Percentiles rank a stretch among this genome's conserved stretches.
phyloP scores from a whole-genome alignment of 2,888 invertebrate species.

The Junonia oenone region DNA sequence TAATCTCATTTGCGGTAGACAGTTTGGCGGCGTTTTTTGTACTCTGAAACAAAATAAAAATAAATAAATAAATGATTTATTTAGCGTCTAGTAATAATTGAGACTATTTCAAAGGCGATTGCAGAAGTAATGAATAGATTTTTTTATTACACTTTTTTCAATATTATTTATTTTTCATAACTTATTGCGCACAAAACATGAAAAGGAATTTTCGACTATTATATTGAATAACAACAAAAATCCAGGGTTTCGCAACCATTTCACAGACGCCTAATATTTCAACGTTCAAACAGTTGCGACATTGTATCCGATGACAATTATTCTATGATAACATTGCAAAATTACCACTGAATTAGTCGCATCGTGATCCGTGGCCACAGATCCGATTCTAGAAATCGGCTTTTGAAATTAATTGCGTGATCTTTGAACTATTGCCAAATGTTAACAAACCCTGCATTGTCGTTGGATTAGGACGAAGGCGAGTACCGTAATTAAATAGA shows the following conservation, averaged over 20 bases:
- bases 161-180: too few relatives aligned
- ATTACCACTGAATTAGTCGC: conserved; percentile 56
- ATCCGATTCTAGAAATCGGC: conserved; percentile 56
- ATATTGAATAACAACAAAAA: background rate
- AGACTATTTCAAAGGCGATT: background rate
- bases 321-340: conserved; percentile 57
- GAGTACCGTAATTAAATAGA: conserved; percentile 34
- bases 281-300: conserved; percentile 42
- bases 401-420: conserved; percentile 67
- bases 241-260: conserved; percentile 48
- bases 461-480: conserved; percentile 24
- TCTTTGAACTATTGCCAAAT: conserved; percentile 68
- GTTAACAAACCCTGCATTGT: conserved; percentile 45
- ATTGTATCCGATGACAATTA: conserved; percentile 51
- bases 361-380: conserved; percentile 61
- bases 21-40: conserved; percentile 71
- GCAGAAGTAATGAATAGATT: background rate
- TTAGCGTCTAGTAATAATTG: background rate
- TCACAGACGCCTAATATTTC: conserved; percentile 55
- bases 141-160: too few relatives aligned
- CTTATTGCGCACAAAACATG: background rate
- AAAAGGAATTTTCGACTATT: background rate
- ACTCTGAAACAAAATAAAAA: conserved; percentile 53
- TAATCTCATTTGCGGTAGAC: conserved; percentile 78
- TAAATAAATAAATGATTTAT: background rate